Percentiles rank a stretch among this genome's conserved stretches.
Conservation (phyloP, 2,797 vertebrate genomes). For the Dendrocincla fuliginosa region DNA sequence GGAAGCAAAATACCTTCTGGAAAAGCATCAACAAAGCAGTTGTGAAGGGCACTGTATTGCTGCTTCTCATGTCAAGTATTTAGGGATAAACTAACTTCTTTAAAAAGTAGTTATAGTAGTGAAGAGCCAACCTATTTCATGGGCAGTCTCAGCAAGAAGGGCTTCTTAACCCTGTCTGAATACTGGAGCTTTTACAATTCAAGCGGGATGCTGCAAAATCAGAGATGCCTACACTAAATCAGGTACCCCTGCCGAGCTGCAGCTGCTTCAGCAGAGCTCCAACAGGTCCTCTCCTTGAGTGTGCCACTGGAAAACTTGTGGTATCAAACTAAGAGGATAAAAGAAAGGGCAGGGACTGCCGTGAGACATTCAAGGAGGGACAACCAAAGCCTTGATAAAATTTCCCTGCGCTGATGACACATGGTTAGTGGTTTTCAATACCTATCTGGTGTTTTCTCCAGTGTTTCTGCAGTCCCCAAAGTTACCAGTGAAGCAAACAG, state of each 20-base stretch:
- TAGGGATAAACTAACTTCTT: neutral
- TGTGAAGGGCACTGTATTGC: neutral
- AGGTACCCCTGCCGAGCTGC: neutral
- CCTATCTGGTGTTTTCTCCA: neutral
- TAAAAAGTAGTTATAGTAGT: neutral
- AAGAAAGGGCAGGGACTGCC: neutral
- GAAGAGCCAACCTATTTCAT: neutral
- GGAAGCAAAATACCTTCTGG: neutral
- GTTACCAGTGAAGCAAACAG: neutral
- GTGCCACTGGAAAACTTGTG: fast-evolving
- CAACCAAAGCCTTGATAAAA: neutral
- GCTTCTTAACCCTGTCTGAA: neutral
- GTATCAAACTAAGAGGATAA: fast-evolving
- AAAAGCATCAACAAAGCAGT: neutral
- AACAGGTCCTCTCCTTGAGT: fast-evolving
- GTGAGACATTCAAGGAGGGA: neutral
- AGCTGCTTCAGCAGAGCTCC: neutral
- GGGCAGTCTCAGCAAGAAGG: neutral
- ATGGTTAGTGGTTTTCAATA: neutral
- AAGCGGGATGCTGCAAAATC: neutral
- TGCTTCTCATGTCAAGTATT: neutral
- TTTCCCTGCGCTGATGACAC: neutral
- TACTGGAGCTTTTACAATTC: neutral
- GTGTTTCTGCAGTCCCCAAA: neutral
- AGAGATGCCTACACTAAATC: fast-evolving